Conservation (phyloP, 92 coral and sea anemone genomes). For the Epizoanthus ramosus region DNA sequence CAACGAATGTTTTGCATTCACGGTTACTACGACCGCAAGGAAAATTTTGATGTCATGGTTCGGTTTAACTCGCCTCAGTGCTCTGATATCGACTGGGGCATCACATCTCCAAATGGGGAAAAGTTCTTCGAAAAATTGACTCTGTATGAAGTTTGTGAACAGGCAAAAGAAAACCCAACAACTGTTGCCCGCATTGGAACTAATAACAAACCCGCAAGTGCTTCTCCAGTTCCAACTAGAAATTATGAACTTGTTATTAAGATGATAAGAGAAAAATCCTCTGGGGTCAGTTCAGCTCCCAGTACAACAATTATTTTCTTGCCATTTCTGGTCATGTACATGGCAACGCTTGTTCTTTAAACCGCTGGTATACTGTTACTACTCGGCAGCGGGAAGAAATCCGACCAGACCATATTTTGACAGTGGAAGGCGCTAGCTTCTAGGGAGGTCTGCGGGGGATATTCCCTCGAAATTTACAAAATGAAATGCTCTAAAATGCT, state of each 20-base stretch:
- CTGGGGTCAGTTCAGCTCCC: no score
- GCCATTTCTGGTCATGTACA: no score
- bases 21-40: slow-evolving; percentile 5
- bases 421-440: no score
- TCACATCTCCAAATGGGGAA: not conserved
- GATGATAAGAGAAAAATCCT: not conserved
- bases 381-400: no score
- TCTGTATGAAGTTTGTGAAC: slow-evolving; percentile 21
- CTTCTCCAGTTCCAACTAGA: not conserved
- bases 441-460: no score
- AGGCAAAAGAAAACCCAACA: not conserved
- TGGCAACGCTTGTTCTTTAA: not conserved
- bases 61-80: slow-evolving; percentile 80
- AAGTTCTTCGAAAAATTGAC: slow-evolving; percentile 1
- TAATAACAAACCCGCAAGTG: not conserved
- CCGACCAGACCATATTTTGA: no score
- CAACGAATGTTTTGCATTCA: slow-evolving; percentile 1
- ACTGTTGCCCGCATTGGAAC: not conserved
- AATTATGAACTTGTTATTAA: not conserved
- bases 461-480: no score
- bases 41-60: slow-evolving; percentile 49
- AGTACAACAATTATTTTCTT: no score
- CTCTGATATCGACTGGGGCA: slow-evolving; percentile 73
- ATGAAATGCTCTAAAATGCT: no score
- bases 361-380: no score